A percentile compares a stretch with the other conserved stretches of the same genome.
Evolutionary conservation across 1,140 invertebrate species (phyloP).

Genomic region (Drosophila melanica): DNA sequence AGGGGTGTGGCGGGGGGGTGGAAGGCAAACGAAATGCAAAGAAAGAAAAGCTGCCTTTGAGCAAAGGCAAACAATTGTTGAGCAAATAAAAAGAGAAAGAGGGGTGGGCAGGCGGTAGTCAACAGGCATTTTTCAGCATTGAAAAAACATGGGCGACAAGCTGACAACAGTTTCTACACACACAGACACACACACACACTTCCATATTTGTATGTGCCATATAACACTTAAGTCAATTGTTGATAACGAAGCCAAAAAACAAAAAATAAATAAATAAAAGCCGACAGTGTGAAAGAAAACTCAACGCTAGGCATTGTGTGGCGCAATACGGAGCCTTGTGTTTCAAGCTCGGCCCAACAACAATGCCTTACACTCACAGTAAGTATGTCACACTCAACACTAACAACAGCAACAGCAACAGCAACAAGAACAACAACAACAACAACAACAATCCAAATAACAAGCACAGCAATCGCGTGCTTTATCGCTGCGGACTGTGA

Average conservation of each 20-base stretch:
- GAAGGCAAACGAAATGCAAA: conserved; percentile 14
- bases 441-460: conserved; percentile 52
- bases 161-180: conserved; percentile 34
- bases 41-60: conserved; percentile 34
- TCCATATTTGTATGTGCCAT: conserved; percentile 11
- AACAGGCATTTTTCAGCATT: conserved; percentile 50
- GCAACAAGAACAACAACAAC: too few relatives aligned
- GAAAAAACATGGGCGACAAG: conserved; percentile 32
- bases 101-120: conserved; percentile 31
- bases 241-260: conserved; percentile 62
- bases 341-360: conserved; percentile 28
- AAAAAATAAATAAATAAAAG: conserved; percentile 31
- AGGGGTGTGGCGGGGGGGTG: background rate
- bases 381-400: conserved; percentile 49
- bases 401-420: conserved; percentile 39
- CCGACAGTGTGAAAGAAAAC: conserved; percentile 35
- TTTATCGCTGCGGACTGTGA: conserved; percentile 69
- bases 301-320: conserved; percentile 35
- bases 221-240: conserved; percentile 64
- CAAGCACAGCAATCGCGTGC: conserved; percentile 68
- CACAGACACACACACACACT: conserved; percentile 11
- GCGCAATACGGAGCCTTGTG: conserved; percentile 18
- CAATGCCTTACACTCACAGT: conserved; percentile 44
- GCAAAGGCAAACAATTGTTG: conserved; percentile 46
- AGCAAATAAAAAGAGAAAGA: conserved; percentile 27